Base-by-base conservation (phyloP, 2,797 vertebrate species). In the Lateolabrax maculatus region DNA sequence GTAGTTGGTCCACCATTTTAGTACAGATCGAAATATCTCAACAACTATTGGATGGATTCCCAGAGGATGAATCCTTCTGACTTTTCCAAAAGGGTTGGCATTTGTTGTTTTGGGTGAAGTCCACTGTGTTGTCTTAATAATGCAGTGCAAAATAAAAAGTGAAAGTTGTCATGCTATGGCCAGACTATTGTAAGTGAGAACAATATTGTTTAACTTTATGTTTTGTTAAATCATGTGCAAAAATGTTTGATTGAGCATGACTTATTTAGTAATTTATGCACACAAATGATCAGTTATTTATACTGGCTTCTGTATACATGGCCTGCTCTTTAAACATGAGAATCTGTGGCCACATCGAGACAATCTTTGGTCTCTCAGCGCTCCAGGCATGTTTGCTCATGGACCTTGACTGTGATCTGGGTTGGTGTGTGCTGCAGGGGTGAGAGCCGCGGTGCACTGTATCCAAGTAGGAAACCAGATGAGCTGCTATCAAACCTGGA, bases 321-420 rank as follows among this genome's bases (percentile, higher is more conserved):
- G 15, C 27, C n/a, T 53, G 27, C 36, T 52, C 6, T 6, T 60
- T 46, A 64, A 64, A 60, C 55, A 65, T 0, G 12, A 71, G 25
- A 67, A 55, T 78, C 58, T 34, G 21, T 19, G 23, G 53, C 51
- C 46, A 53, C n/a, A 51, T 52, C 5, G 53, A 15, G 23, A 49
- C 53, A n/a, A 3, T 49, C 66, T 84, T 63, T 53, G 60, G 70
- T 69, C 34, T 66, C 57, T 16, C 4, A 0, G 53, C 1, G 18
- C 70, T 71, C 15, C 57, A 9, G 69, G 71, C 71, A 66, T 65
- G 52, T 71, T 76, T 71, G 62, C 27, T 80, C 56, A 53, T 23
- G 27, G n/a, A 61, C 36, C 1, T 3, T 63, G 63, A 76, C 66
- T 10, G 44, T 51, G 66, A 69, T 48, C 43, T 16, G 43, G 34